These are phyloP conservation scores for Ctenoplectra terminalis DNA, from an alignment of 1,140 invertebrate species.

Conservation along the genomic window DNA sequence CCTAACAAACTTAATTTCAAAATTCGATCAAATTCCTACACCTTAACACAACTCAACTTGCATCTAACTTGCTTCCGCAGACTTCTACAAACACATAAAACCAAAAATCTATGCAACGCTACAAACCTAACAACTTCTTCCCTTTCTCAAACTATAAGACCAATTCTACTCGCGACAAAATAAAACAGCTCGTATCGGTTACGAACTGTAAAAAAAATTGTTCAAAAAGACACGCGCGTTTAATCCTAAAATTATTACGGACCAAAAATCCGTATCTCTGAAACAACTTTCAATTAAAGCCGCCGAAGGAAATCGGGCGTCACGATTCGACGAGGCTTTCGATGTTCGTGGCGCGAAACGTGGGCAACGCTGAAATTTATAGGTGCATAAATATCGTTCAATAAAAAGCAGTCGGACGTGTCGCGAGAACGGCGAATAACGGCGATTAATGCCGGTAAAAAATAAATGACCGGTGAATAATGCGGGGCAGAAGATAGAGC, in stretches of 20 bases:
- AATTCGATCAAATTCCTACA: background rate
- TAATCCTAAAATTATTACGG: background rate
- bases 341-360: background rate
- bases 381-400: conserved; percentile 10
- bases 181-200: no score
- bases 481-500: conserved; percentile 18
- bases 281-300: background rate
- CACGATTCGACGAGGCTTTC: background rate
- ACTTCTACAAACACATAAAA: no score
- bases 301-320: background rate
- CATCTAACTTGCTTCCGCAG: no score
- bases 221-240: no score
- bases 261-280: background rate
- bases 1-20: background rate
- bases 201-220: no score
- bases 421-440: background rate
- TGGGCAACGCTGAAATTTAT: background rate
- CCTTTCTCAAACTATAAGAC: no score
- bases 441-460: conserved; percentile 40
- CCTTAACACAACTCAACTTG: background rate
- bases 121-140: background rate
- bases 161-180: no score
- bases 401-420: conserved; percentile 4
- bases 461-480: conserved; percentile 39
- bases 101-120: no score